Evolutionary conservation across 2,113 vertebrate genomes (phyloP).

Genomic region (Salvator merianae): DNA sequence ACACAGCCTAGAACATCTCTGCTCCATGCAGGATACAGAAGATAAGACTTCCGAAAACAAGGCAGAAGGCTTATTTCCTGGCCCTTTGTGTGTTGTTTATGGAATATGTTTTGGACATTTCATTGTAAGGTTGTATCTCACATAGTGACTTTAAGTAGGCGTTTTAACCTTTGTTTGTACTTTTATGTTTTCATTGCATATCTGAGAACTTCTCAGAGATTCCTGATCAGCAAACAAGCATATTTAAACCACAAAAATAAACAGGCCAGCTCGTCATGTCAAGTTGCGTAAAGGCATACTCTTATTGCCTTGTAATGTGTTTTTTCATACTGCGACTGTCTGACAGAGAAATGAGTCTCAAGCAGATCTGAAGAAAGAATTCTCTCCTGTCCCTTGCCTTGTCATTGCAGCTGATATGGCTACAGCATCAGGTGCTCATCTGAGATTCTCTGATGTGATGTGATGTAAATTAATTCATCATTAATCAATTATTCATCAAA

Average conservation of each 20-base stretch:
- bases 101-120: no score
- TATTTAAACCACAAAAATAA: conserved; percentile 12
- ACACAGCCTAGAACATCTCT: no score
- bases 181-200: no score
- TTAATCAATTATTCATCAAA: conserved; percentile 27
- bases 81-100: no score
- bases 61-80: no score
- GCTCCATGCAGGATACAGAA: no score
- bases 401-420: fast-evolving
- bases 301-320: not conserved
- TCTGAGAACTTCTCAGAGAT: not conserved
- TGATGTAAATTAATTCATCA: fast-evolving
- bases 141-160: no score
- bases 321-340: conserved; percentile 1
- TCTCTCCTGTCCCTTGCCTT: fast-evolving
- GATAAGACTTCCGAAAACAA: no score
- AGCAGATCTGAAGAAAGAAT: not conserved
- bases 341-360: not conserved
- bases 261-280: conserved; percentile 4
- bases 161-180: no score
- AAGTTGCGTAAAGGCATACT: conserved; percentile 1
- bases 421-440: not conserved
- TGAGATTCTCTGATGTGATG: fast-evolving
- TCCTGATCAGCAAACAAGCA: not conserved
- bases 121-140: no score